A percentile compares a stretch with the other conserved stretches of the same genome.
Evolutionary conservation across 2,797 vertebrate genomes (phyloP).

Genomic region (Fundulus diaphanus): DNA sequence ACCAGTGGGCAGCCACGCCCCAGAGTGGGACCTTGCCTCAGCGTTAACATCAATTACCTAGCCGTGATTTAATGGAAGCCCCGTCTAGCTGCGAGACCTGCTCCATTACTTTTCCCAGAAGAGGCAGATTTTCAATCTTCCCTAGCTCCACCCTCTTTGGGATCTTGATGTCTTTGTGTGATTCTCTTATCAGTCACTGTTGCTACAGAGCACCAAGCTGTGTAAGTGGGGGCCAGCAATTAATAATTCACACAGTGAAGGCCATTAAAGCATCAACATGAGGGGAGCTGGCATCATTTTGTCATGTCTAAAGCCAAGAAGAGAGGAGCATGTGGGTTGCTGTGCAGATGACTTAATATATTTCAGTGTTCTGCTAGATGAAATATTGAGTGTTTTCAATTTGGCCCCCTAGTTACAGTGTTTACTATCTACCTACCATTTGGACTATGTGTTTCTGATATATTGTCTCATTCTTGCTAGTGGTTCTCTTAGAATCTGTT

Average conservation of each 20-base stretch:
- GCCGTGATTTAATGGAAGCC: slow-evolving; percentile 69
- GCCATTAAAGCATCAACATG: slow-evolving; percentile 73
- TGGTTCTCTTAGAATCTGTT: too few species aligned
- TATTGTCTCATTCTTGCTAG: too few species aligned
- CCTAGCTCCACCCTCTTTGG: slow-evolving; percentile 30
- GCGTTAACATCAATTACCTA: slow-evolving; percentile 78
- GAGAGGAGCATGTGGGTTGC: slow-evolving; percentile 12
- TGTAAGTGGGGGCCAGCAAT: slow-evolving; percentile 67
- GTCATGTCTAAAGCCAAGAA: slow-evolving; percentile 40
- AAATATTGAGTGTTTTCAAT: slow-evolving; percentile 9
- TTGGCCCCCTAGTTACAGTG: background rate
- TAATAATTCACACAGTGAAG: slow-evolving; percentile 80
- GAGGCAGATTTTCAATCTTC: slow-evolving; percentile 31
- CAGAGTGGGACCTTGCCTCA: slow-evolving; percentile 45
- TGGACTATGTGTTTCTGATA: background rate
- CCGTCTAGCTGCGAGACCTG: slow-evolving; percentile 42
- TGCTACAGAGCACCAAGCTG: slow-evolving; percentile 69
- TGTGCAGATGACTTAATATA: slow-evolving; percentile 24
- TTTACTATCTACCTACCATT: background rate
- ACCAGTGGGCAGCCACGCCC: slow-evolving; percentile 42
- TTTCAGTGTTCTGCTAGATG: background rate
- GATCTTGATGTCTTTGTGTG: slow-evolving; percentile 46
- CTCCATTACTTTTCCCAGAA: slow-evolving; percentile 67
- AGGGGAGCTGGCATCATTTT: slow-evolving; percentile 63
- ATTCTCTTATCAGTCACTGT: slow-evolving; percentile 45